Percentiles rank a stretch among this genome's conserved stretches.
Evolutionary conservation across 1,140 invertebrate genomes (phyloP).

Genomic region (Drosophila rhopaloa): DNA sequence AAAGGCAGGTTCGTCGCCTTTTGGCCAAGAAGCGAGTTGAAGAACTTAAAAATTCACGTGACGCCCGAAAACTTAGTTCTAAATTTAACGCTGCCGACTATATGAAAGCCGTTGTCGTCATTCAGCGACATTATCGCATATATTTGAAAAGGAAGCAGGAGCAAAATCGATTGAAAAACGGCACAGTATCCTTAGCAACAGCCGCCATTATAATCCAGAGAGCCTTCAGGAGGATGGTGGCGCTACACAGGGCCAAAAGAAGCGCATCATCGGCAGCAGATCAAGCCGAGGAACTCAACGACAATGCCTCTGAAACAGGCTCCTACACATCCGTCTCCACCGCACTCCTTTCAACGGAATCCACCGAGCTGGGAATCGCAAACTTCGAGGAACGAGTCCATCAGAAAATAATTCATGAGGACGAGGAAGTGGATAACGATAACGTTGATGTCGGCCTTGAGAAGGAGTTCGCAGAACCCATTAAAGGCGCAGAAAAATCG

Average conservation of each 20-base stretch:
- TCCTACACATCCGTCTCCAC: constrained; percentile 78
- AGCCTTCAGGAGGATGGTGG: constrained; percentile 61
- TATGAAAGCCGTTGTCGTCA: constrained; percentile 50
- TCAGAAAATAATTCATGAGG: constrained; percentile 66
- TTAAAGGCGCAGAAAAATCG: constrained; percentile 41
- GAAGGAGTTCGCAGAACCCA: constrained; percentile 26
- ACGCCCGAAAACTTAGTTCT: not conserved
- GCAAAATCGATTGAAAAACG: constrained; percentile 15
- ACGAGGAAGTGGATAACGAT: constrained; percentile 69
- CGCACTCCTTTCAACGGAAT: constrained; percentile 69
- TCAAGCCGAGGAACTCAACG: constrained; percentile 61
- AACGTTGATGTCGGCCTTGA: constrained; percentile 36
- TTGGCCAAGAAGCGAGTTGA: constrained; percentile 37
- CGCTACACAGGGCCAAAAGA: constrained; percentile 22
- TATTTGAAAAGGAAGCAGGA: constrained; percentile 46
- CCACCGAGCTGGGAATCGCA: constrained; percentile 49
- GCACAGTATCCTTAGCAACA: constrained; percentile 39
- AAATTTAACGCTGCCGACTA: constrained; percentile 39
- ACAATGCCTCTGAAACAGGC: constrained; percentile 67
- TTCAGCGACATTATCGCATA: constrained; percentile 54
- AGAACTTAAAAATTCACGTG: constrained; percentile 6
- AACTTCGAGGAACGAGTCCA: constrained; percentile 62
- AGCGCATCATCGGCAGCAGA: constrained; percentile 30
- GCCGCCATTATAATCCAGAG: constrained; percentile 75
- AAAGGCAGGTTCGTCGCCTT: constrained; percentile 51